Evolutionary conservation across 2,888 invertebrate genomes (phyloP).

Genomic region (Dryobotodes eremita): DNA sequence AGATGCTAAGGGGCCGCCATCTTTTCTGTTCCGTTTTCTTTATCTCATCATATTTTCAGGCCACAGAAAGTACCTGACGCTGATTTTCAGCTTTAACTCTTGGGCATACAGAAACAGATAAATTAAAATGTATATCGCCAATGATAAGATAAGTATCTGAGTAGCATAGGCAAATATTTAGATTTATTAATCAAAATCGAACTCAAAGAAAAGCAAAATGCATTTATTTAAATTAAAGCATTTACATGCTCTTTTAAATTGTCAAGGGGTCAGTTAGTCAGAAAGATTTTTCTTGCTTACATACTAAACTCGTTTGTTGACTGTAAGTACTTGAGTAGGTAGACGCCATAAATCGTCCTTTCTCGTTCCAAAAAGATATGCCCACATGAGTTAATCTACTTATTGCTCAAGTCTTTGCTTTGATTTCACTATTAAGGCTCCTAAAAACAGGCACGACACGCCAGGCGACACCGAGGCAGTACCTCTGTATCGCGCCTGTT

Average conservation of each 20-base stretch:
- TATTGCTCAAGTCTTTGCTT: slow-evolving; percentile 45
- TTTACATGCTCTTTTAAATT: too few relatives aligned
- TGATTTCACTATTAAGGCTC: slow-evolving; percentile 41
- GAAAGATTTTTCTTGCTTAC: not conserved
- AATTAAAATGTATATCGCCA: not conserved
- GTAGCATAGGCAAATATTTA: not conserved
- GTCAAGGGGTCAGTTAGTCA: too few relatives aligned
- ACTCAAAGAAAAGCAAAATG: too few relatives aligned
- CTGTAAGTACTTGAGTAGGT: slow-evolving; percentile 52
- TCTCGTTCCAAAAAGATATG: slow-evolving; percentile 49
- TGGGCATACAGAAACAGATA: not conserved
- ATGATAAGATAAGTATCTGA: not conserved
- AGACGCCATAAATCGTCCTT: slow-evolving; percentile 57
- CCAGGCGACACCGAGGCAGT: too few relatives aligned
- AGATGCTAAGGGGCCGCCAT: too few relatives aligned
- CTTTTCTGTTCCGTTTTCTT: too few relatives aligned
- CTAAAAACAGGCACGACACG: too few relatives aligned
- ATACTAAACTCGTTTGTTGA: slow-evolving; percentile 9
- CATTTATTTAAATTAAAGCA: too few relatives aligned
- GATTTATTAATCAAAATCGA: not conserved
- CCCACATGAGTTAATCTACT: slow-evolving; percentile 49
- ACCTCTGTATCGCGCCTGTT: too few relatives aligned
- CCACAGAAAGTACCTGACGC: too few relatives aligned
- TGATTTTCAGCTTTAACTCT: not conserved
- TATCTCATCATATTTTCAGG: too few relatives aligned